A percentile compares a stretch with the other conserved stretches of the same genome.
Evolutionary conservation across 2,888 invertebrate genomes (phyloP).

Genomic region (Synanthedon vespiformis): DNA sequence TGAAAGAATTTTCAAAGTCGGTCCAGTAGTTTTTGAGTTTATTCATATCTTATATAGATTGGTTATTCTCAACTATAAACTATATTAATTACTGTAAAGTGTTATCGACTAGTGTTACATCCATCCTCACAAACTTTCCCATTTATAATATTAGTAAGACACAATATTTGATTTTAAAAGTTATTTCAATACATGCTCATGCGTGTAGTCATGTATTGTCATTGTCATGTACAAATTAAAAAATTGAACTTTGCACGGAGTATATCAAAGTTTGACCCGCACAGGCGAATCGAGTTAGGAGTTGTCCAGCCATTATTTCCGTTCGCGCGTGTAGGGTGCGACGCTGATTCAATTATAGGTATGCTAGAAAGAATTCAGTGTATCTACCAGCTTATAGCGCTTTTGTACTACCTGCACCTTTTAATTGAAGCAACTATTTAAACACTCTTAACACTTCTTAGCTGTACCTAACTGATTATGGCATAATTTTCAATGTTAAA

Average conservation of each 20-base stretch:
- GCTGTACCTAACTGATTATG: too few species aligned
- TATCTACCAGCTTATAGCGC: background rate
- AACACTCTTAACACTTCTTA: too few species aligned
- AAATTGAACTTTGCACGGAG: constrained; percentile 1
- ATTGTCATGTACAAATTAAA: background rate
- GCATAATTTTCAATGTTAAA: too few species aligned
- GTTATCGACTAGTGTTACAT: too few species aligned
- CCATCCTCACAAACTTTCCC: too few species aligned
- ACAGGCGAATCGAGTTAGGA: constrained; percentile 26
- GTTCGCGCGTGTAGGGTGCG: background rate
- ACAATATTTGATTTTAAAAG: background rate
- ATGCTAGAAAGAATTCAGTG: background rate
- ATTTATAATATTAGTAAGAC: too few species aligned
- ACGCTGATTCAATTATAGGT: constrained; percentile 3
- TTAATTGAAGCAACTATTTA: background rate
- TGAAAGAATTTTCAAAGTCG: too few species aligned
- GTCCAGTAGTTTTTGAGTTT: too few species aligned
- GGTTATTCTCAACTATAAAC: too few species aligned
- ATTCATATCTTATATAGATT: too few species aligned
- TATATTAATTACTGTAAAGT: too few species aligned
- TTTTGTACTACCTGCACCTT: background rate
- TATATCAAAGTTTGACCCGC: constrained; percentile 32
- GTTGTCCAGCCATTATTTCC: constrained; percentile 23
- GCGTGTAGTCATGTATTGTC: too few species aligned
- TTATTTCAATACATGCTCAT: background rate